Evolutionary conservation across 1,140 invertebrate genomes (phyloP).

Genomic region (Drosophila lini): DNA sequence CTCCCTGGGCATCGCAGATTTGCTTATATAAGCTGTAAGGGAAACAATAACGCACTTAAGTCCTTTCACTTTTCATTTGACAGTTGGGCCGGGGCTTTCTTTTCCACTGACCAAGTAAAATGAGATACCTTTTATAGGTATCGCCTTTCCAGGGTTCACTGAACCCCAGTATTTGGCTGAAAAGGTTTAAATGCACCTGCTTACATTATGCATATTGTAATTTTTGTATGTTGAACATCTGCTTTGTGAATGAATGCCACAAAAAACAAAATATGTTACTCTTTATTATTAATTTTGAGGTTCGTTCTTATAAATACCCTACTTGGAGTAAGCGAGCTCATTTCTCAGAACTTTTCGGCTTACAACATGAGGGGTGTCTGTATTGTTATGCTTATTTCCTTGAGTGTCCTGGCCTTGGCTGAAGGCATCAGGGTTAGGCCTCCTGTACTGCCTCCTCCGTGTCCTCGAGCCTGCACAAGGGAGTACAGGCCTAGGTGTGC

Average conservation of each 20-base stretch:
- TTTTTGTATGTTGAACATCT: conserved; percentile 17
- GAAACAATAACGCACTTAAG: conserved; percentile 64
- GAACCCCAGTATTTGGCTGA: conserved; percentile 4
- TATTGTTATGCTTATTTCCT: conserved; percentile 26
- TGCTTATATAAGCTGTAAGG: conserved; percentile 48
- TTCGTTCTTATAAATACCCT: conserved; percentile 28
- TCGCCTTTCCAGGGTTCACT: conserved; percentile 39
- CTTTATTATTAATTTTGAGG: background rate
- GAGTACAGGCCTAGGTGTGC: conserved; percentile 31
- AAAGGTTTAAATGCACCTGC: conserved; percentile 22
- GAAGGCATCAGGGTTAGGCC: background rate
- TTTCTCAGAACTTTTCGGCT: background rate
- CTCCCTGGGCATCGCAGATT: conserved; percentile 21
- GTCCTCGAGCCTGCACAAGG: conserved; percentile 13
- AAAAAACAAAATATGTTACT: background rate
- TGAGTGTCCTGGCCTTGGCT: conserved; percentile 14
- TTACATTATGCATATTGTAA: background rate
- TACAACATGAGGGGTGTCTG: conserved; percentile 22
- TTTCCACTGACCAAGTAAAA: conserved; percentile 32
- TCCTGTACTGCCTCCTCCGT: conserved; percentile 18
- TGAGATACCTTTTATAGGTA: conserved; percentile 43
- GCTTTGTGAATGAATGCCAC: background rate
- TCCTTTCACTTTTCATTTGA: conserved; percentile 71
- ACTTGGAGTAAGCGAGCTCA: background rate
- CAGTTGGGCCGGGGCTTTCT: conserved; percentile 49